These are phyloP conservation scores for Nesoenas mayeri DNA, from an alignment of 2,113 vertebrate genomes.

Conservation along the genomic window DNA sequence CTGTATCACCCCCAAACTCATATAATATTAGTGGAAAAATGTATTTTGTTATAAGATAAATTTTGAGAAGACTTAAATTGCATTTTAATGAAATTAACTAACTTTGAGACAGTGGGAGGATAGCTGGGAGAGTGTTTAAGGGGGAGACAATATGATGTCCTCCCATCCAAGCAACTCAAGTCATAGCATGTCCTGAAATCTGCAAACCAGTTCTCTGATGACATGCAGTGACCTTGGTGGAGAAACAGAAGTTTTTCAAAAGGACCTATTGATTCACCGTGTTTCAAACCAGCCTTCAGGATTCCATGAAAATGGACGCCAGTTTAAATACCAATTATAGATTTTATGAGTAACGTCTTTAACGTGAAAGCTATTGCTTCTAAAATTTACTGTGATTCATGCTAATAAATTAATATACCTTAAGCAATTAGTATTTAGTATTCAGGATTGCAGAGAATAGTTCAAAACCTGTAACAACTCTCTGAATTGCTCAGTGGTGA, in stretches of 20 bases:
- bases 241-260: not conserved
- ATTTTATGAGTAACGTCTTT: not conserved
- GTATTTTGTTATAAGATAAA: not conserved
- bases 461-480: not conserved
- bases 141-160: not conserved
- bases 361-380: not conserved
- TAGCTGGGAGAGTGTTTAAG: not conserved
- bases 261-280: not conserved
- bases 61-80: not conserved
- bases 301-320: slow-evolving; percentile 9
- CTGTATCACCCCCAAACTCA: not conserved
- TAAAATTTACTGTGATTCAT: not conserved
- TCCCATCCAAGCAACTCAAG: not conserved
- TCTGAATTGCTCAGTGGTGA: not conserved
- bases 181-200: not conserved
- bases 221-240: not conserved
- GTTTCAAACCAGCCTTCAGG: not conserved
- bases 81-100: not conserved
- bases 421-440: not conserved
- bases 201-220: not conserved
- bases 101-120: not conserved
- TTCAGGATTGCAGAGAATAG: not conserved
- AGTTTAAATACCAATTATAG: not conserved
- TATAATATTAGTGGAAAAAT: not conserved
- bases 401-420: not conserved